Conservation (phyloP, 2,797 vertebrate species). For the Triplophysa bombifrons region DNA sequence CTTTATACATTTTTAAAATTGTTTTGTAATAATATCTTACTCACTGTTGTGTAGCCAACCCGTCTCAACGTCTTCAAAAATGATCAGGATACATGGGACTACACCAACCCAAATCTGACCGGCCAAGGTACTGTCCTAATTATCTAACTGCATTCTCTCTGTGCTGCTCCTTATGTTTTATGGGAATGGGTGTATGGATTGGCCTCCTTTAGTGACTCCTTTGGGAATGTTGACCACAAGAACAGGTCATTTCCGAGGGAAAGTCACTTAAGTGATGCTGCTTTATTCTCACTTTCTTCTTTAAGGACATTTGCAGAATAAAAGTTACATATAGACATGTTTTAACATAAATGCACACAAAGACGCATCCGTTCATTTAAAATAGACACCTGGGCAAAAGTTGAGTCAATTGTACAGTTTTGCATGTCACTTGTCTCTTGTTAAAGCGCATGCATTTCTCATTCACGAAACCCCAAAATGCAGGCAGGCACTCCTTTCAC, state of each 20-base stretch:
- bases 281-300: slow-evolving; percentile 15
- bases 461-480: not conserved
- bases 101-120: slow-evolving; percentile 92
- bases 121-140: slow-evolving; percentile 85
- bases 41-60: slow-evolving; percentile 78
- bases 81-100: slow-evolving; percentile 97
- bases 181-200: slow-evolving; percentile 7
- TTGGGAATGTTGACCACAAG: not conserved
- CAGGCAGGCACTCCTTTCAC: slow-evolving; percentile 26
- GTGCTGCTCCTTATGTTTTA: slow-evolving; percentile 13
- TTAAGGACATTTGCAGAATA: not conserved
- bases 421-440: slow-evolving; percentile 48
- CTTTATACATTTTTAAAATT: not conserved
- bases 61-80: slow-evolving; percentile 98
- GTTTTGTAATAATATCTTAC: not conserved
- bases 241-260: not conserved
- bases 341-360: not conserved
- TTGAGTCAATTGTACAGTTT: not conserved
- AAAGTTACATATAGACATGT: not conserved
- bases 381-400: not conserved
- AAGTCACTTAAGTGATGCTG: slow-evolving; percentile 24
- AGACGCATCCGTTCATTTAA: not conserved
- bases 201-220: slow-evolving; percentile 31
- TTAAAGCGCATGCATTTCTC: slow-evolving; percentile 39
- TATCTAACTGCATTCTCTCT: not conserved